Conservation (phyloP, 2,113 vertebrate species). For the Labeo catla region DNA sequence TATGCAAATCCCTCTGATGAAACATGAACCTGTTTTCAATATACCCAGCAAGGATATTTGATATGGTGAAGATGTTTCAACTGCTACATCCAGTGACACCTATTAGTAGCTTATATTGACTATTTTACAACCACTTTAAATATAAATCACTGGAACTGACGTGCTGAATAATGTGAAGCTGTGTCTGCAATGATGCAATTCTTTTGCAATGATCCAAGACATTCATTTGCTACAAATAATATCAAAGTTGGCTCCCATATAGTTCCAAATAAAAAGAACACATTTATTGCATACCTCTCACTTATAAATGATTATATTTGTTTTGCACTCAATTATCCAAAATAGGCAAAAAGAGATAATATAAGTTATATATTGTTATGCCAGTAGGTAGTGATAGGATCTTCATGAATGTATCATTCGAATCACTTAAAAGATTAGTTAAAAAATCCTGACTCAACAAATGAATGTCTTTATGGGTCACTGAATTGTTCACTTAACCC, state of each 20-base stretch:
- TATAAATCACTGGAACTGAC: background rate
- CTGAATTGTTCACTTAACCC: background rate
- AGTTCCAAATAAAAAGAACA: background rate
- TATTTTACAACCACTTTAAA: background rate
- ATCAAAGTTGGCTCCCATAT: background rate
- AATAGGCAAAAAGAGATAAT: background rate
- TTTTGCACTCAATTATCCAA: background rate
- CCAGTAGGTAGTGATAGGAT: background rate
- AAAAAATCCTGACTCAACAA: background rate
- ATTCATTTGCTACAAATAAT: background rate
- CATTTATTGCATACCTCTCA: background rate
- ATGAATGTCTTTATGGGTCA: background rate
- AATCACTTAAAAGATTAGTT: background rate
- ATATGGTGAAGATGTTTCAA: background rate
- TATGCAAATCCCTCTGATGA: conserved; percentile 22
- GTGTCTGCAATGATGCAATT: background rate
- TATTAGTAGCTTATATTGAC: background rate
- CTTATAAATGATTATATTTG: background rate
- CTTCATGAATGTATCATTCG: background rate
- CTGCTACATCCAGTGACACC: background rate
- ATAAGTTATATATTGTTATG: background rate
- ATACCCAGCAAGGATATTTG: background rate
- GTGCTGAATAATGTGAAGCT: background rate
- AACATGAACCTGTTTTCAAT: background rate
- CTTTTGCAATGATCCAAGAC: background rate